Percentiles rank a stretch among this genome's conserved stretches.
phyloP scores from a whole-genome alignment of 2,113 vertebrate genomes.

The Psilopsiagon aymara region DNA sequence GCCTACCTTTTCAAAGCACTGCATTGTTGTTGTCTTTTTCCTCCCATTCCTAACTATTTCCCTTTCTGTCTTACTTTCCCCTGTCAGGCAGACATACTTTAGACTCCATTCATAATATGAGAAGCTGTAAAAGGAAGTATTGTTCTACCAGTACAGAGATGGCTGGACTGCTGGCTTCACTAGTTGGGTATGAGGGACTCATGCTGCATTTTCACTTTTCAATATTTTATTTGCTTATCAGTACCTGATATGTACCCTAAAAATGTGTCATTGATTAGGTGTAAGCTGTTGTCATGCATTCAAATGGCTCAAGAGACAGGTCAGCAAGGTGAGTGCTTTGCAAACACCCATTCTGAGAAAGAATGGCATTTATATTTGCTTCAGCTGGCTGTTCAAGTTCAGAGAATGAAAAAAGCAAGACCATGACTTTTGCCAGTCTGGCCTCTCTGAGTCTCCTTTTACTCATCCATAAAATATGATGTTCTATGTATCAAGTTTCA shows the following conservation, averaged over 20 bases:
- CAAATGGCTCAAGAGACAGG: background rate
- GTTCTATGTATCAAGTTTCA: background rate
- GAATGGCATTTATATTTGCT: background rate
- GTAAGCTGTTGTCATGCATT: background rate
- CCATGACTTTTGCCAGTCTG: background rate
- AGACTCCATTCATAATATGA: background rate
- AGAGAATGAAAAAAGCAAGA: background rate
- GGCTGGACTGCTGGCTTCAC: background rate
- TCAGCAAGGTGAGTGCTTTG: background rate
- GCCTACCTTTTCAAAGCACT: background rate
- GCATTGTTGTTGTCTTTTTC: background rate
- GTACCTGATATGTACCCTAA: background rate
- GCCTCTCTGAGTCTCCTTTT: background rate
- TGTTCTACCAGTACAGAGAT: background rate
- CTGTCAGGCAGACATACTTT: background rate
- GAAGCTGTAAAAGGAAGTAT: background rate
- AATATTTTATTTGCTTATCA: background rate
- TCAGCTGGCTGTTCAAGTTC: background rate
- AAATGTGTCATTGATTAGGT: background rate
- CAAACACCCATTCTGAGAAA: background rate
- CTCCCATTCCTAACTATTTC: background rate
- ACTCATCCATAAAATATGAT: background rate
- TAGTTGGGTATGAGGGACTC: background rate
- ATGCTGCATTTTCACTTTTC: background rate
- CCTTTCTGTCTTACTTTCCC: background rate